These are phyloP conservation scores for Lepidurus apus DNA, from an alignment of 1,140 invertebrate genomes.

Conservation along the genomic window DNA sequence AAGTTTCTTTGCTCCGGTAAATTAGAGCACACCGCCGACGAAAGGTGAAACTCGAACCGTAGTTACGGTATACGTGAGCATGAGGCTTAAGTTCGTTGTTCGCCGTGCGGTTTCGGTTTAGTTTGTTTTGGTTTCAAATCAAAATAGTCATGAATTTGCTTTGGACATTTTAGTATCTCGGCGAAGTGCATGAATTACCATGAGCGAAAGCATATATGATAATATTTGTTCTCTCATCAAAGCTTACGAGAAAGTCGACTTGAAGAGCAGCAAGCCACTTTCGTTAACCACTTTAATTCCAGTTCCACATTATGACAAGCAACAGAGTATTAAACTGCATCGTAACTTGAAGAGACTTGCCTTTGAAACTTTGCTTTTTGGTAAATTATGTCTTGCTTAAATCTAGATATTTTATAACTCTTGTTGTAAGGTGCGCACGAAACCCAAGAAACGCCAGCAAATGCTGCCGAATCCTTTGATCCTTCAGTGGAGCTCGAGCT, in stretches of 20 bases:
- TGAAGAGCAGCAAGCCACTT: not conserved
- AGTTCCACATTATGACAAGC: not conserved
- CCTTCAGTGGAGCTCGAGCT: not conserved
- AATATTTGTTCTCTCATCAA: constrained; percentile 2
- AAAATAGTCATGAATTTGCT: too few relatives aligned
- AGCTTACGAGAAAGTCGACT: not conserved
- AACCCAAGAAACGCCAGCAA: not conserved
- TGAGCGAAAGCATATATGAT: not conserved
- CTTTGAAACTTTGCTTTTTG: not conserved
- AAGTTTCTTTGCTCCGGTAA: too few relatives aligned
- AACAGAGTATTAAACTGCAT: not conserved
- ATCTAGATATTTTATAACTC: not conserved
- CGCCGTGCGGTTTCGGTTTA: too few relatives aligned
- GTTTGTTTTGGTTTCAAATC: too few relatives aligned
- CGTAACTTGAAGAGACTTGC: not conserved
- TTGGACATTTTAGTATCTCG: too few relatives aligned
- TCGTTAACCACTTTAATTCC: not conserved
- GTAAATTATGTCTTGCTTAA: not conserved
- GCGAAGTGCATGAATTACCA: not conserved
- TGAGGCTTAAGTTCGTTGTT: too few relatives aligned
- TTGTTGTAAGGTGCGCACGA: constrained; percentile 3
- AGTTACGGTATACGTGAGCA: too few relatives aligned
- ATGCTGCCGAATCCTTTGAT: not conserved
- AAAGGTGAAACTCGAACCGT: too few relatives aligned
- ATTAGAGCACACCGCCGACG: too few relatives aligned